Conservation (phyloP, 2,888 invertebrate genomes). For the Cheilosia vulpina region DNA sequence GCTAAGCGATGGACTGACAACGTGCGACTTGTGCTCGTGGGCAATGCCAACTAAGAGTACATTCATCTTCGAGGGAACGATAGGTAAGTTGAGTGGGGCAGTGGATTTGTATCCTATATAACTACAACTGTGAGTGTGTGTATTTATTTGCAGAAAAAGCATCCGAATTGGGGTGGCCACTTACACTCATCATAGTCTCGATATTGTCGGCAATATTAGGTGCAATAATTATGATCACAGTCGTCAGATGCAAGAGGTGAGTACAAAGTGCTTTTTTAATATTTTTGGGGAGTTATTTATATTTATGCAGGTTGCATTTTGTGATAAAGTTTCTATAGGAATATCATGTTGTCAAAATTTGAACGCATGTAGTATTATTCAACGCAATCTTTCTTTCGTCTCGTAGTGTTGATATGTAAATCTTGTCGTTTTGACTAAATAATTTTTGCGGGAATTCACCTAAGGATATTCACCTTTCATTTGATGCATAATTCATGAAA, state of each 20-base stretch:
- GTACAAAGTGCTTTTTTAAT: conserved; percentile 71
- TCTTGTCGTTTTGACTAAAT: too few relatives aligned
- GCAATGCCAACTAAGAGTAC: conserved; percentile 86
- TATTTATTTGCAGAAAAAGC: conserved; percentile 82
- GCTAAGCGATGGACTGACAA: conserved; percentile 88
- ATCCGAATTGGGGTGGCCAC: conserved; percentile 88
- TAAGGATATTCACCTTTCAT: too few relatives aligned
- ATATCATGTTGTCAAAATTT: too few relatives aligned
- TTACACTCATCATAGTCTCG: conserved; percentile 89
- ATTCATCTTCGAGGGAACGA: conserved; percentile 85
- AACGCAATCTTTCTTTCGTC: background rate
- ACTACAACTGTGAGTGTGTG: conserved; percentile 4
- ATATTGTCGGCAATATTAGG: conserved; percentile 88
- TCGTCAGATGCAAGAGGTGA: conserved; percentile 88
- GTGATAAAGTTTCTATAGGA: too few relatives aligned
- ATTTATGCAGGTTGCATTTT: background rate
- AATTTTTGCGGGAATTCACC: too few relatives aligned
- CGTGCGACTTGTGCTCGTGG: conserved; percentile 90
- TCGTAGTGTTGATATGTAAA: too few relatives aligned
- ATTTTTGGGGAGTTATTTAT: too few relatives aligned
- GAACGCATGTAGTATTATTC: too few relatives aligned
- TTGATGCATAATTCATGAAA: too few relatives aligned
- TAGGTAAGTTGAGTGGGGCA: conserved; percentile 84
- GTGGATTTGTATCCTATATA: conserved; percentile 2
- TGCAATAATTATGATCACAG: conserved; percentile 89